phyloP scores from a whole-genome alignment of 2,113 vertebrate species.

The Prolemur simus region DNA sequence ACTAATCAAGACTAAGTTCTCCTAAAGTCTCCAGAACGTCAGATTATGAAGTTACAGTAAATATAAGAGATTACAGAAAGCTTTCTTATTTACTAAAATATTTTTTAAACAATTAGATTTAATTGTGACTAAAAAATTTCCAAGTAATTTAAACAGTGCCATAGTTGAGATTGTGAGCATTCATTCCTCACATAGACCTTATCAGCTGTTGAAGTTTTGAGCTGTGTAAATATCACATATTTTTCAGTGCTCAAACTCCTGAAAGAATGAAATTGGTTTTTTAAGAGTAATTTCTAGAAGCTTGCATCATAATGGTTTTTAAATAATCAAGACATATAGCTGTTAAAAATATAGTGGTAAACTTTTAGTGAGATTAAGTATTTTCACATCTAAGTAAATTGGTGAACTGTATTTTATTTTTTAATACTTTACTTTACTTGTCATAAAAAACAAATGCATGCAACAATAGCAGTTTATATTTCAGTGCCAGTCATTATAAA shows the following conservation, averaged over 20 bases:
- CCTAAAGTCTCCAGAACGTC: not conserved
- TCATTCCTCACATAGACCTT: not conserved
- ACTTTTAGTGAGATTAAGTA: constrained; percentile 39
- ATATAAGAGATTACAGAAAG: not conserved
- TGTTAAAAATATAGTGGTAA: not conserved
- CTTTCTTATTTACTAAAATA: not conserved
- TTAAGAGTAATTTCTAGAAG: constrained; percentile 50
- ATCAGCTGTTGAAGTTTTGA: constrained; percentile 43
- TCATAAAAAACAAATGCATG: constrained; percentile 18
- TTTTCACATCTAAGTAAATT: constrained; percentile 24
- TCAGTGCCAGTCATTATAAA: constrained; percentile 9
- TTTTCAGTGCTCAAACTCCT: constrained; percentile 37
- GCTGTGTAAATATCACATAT: constrained; percentile 32
- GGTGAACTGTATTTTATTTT: constrained; percentile 33
- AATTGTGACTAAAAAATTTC: not conserved
- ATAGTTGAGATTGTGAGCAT: constrained; percentile 8
- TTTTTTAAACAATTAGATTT: not conserved
- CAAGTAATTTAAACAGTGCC: not conserved
- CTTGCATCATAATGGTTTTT: constrained; percentile 37
- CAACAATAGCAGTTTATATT: not conserved
- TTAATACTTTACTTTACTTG: not conserved
- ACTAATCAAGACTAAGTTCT: not conserved
- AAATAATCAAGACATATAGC: constrained; percentile 29
- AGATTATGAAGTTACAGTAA: not conserved
- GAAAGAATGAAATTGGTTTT: constrained; percentile 50